Conservation (phyloP, 2,888 invertebrate genomes). For the Bruchidius siliquastri region DNA sequence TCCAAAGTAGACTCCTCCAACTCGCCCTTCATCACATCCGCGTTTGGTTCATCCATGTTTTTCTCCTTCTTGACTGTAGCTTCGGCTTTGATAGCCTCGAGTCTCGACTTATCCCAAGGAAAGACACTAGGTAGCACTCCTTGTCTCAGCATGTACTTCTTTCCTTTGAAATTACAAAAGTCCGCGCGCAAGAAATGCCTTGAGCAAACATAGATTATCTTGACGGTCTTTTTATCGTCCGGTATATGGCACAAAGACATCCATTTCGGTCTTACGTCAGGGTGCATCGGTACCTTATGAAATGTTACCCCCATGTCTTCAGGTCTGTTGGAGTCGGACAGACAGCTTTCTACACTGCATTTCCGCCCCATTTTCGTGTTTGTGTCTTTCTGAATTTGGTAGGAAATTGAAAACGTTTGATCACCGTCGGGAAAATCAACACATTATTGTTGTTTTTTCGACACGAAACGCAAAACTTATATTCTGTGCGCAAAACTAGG, state of each 20-base stretch:
- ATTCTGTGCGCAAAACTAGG: too few species aligned
- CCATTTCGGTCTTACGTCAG: constrained; percentile 59
- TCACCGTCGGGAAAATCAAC: background rate
- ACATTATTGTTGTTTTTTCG: background rate
- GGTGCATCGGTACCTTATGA: constrained; percentile 69
- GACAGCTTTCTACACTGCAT: constrained; percentile 61
- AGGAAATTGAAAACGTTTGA: background rate
- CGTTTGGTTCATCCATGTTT: constrained; percentile 8
- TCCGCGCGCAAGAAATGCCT: constrained; percentile 70
- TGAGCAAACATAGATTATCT: constrained; percentile 66
- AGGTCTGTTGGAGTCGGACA: constrained; percentile 56
- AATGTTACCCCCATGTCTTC: constrained; percentile 69
- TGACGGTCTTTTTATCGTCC: constrained; percentile 51
- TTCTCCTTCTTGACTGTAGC: constrained; percentile 24
- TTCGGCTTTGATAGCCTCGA: constrained; percentile 35
- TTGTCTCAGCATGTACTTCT: constrained; percentile 66
- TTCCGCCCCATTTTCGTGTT: constrained; percentile 54
- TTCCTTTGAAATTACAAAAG: constrained; percentile 65
- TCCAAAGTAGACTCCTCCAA: constrained; percentile 8
- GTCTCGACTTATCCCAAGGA: constrained; percentile 52
- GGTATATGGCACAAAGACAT: constrained; percentile 58
- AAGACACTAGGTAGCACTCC: constrained; percentile 72
- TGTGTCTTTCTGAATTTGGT: background rate
- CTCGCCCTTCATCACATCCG: constrained; percentile 9
- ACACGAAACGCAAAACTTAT: background rate